These are phyloP conservation scores for Scotopteryx bipunctaria DNA, from an alignment of 2,888 invertebrate genomes.

Conservation along the genomic window DNA sequence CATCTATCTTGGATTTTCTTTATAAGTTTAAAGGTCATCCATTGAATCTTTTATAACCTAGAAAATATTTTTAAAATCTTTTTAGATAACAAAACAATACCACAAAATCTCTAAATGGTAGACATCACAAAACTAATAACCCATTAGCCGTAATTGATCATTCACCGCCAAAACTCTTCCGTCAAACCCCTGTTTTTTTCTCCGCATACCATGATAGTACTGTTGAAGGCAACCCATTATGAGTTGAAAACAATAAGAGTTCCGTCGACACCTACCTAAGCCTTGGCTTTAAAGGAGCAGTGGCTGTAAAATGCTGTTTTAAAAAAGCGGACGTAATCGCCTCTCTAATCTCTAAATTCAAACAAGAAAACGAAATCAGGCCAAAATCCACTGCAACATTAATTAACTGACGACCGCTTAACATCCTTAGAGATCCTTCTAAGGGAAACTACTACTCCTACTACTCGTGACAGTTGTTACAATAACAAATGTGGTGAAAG, in stretches of 20 bases:
- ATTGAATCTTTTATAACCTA: background rate
- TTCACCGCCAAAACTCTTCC: background rate
- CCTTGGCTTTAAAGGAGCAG: background rate
- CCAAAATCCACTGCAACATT: too few relatives aligned
- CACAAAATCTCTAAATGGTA: background rate
- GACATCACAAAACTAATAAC: background rate
- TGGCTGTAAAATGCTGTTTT: too few relatives aligned
- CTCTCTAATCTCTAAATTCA: too few relatives aligned
- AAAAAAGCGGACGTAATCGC: too few relatives aligned
- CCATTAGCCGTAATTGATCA: background rate
- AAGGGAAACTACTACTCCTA: too few relatives aligned
- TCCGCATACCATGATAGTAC: background rate
- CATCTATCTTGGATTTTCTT: too few relatives aligned
- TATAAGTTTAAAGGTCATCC: too few relatives aligned
- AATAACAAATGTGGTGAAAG: background rate
- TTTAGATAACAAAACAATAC: background rate
- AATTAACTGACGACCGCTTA: too few relatives aligned
- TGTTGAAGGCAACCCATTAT: conserved; percentile 8
- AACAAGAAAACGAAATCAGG: too few relatives aligned
- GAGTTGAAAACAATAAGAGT: background rate
- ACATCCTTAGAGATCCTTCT: too few relatives aligned
- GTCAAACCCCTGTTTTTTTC: conserved; percentile 1
- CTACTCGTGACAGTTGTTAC: too few relatives aligned
- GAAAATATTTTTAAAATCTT: too few relatives aligned
- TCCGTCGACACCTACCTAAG: background rate